phyloP scores from a whole-genome alignment of 1,140 invertebrate species.

The Meloidogyne exigua region DNA sequence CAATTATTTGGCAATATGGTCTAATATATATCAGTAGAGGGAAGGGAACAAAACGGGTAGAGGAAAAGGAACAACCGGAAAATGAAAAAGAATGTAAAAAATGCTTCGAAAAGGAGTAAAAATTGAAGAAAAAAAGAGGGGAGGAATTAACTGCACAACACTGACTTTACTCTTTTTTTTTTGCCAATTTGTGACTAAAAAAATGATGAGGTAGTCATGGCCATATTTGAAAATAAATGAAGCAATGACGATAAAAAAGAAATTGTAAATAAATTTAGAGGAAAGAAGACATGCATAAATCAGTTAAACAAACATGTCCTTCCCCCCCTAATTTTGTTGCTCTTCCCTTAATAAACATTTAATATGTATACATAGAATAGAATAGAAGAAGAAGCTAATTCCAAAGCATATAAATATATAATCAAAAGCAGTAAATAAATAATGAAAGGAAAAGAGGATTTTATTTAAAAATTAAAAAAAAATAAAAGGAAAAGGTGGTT shows the following conservation, averaged over 20 bases:
- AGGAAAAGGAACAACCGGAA: slow-evolving; percentile 3
- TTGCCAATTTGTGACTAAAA: background rate
- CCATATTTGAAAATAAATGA: background rate
- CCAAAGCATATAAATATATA: no score
- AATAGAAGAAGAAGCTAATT: no score
- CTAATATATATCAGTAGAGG: background rate
- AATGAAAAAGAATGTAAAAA: background rate
- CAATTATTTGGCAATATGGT: background rate
- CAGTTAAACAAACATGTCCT: background rate
- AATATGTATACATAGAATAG: no score
- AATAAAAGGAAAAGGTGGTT: background rate
- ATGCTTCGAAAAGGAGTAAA: background rate
- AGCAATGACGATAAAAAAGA: background rate
- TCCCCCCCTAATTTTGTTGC: no score
- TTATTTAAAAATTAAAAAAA: no score
- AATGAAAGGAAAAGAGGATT: background rate
- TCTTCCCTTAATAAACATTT: background rate
- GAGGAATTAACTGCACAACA: background rate
- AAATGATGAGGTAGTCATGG: background rate
- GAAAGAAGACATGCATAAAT: background rate
- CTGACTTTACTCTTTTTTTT: background rate
- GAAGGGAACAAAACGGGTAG: background rate
- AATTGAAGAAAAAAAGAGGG: background rate
- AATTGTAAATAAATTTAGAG: background rate
- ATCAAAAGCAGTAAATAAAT: no score